phyloP scores from a whole-genome alignment of 2,888 invertebrate species.

The Petrolisthes manimaculis region DNA sequence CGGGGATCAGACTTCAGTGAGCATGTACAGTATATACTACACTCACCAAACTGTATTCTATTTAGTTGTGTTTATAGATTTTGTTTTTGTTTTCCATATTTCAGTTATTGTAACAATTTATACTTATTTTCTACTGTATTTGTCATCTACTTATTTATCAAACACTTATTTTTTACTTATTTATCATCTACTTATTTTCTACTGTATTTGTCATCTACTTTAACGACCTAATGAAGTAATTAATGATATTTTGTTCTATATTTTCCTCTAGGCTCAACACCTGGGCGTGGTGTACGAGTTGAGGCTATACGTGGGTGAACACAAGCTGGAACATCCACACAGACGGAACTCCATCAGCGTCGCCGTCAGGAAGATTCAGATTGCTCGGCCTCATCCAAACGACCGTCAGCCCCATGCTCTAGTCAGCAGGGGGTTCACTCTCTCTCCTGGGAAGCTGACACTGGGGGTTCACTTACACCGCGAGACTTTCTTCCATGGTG shows the following conservation, averaged over 20 bases:
- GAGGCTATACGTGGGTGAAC: constrained; percentile 84
- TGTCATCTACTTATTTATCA: too few relatives aligned
- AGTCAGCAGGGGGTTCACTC: constrained; percentile 77
- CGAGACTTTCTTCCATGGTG: constrained; percentile 91
- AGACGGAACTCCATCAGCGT: constrained; percentile 74
- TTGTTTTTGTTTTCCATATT: too few relatives aligned
- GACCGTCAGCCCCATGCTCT: constrained; percentile 86
- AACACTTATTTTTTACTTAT: too few relatives aligned
- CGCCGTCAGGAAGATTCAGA: constrained; percentile 45
- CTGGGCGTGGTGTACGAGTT: constrained; percentile 87
- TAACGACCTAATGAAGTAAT: too few relatives aligned
- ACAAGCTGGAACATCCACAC: constrained; percentile 86
- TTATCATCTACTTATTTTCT: too few relatives aligned
- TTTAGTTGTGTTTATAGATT: too few relatives aligned
- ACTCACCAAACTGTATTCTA: too few relatives aligned
- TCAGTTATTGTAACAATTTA: too few relatives aligned
- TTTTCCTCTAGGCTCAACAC: constrained; percentile 79
- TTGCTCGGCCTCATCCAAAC: constrained; percentile 39
- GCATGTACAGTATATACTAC: not conserved
- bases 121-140: too few relatives aligned
- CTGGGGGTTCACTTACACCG: constrained; percentile 89
- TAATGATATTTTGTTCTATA: too few relatives aligned
- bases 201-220: too few relatives aligned
- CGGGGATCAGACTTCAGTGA: not conserved
- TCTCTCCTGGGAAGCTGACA: constrained; percentile 80